Conservation (phyloP, 2,797 vertebrate species). For the Notoglanidium macrostoma region DNA sequence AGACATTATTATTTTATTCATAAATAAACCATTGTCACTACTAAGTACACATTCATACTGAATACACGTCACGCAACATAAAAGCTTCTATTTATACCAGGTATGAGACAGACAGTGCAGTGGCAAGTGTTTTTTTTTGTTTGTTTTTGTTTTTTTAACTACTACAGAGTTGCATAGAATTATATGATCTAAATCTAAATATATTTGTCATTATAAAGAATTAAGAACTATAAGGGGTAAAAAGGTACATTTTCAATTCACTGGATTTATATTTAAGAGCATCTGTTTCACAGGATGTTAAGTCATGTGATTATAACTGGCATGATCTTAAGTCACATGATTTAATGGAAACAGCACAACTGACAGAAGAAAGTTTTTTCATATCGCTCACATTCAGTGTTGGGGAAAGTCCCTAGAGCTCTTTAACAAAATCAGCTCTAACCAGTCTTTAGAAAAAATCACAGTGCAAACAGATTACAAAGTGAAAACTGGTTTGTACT, state of each 20-base stretch:
- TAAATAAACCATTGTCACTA: neutral
- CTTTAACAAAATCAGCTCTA: neutral
- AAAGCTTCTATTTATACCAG: neutral
- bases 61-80: neutral
- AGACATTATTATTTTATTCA: neutral
- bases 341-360: neutral
- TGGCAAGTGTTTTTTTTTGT: neutral
- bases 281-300: neutral
- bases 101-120: neutral
- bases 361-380: no score
- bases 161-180: neutral
- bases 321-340: constrained; percentile 25
- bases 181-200: neutral
- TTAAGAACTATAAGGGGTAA: neutral
- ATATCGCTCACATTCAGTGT: neutral
- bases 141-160: neutral
- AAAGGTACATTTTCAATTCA: neutral
- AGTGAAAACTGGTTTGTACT: neutral
- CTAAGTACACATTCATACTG: neutral
- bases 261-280: neutral
- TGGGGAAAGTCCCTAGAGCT: constrained; percentile 12
- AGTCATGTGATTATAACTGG: neutral
- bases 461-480: neutral
- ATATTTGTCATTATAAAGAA: neutral
- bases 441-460: neutral